Base-by-base conservation (phyloP, 2,888 invertebrate species). In the Trachelus iudaicus region DNA sequence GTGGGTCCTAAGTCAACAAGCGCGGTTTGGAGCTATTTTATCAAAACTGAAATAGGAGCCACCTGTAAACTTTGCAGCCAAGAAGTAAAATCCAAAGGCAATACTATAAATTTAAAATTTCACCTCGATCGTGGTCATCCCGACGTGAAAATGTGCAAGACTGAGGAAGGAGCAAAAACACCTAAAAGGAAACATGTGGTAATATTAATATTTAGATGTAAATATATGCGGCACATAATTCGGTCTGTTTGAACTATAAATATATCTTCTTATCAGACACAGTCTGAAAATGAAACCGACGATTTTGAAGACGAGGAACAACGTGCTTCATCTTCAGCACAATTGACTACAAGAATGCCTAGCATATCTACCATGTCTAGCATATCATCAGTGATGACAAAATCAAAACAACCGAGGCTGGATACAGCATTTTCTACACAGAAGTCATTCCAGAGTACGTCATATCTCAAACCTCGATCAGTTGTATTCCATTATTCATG, bases 31-130 rank as follows among this genome's bases (percentile, higher is more conserved):
- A n/a, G n/a, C n/a, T 74, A 37, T 69, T 79, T 79, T 30, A 69
- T 77, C 3, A 79, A 77, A 79, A 79, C 33, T 15, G 69, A 68
- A 23, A 75, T 15, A 15, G 75, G 76, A 56, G 78, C 76, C 33
- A 74, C 23, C 23, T 80, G 80, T 71, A 78, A 78, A 80, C 34
- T 77, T 23, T 80, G 80, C 35, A 73, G 75, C 40, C 69, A 37
- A 34, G 75, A 75, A 13, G 80, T 80, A 33, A 78, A 78, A 76
- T 69, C 78, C 11, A 40, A 71, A 31, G 78, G 78, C 34, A 78
- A 76, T 68, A 78, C 80, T 4, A 76, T 78, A 33, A 78, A 80
- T n/a, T 76, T 78, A 40, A 35, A 35, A 35, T 75, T 75, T n/a
- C 75, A 75, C 33, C 56, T 75, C 56, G 15, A 75, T 56, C 68